These are phyloP conservation scores for Rhynchotus rufescens DNA, from an alignment of 2,797 vertebrate genomes.

Conservation along the genomic window DNA sequence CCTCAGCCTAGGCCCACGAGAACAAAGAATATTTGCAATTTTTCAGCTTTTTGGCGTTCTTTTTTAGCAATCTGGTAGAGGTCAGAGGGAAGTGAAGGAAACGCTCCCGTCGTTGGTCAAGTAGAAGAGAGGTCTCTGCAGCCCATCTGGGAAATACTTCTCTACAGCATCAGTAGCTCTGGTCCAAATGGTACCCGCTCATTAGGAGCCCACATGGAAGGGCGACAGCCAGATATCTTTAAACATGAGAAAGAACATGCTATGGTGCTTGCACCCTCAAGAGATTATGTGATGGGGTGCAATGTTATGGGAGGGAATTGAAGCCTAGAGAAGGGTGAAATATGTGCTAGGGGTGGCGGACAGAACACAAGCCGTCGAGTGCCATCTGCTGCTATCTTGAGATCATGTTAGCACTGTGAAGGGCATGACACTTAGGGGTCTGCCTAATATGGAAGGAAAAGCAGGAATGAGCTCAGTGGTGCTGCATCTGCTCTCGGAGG, in stretches of 20 bases:
- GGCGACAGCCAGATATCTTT: not conserved
- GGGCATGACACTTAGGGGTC: slow-evolving; percentile 58
- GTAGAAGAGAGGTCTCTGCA: not conserved
- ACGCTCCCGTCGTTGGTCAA: not conserved
- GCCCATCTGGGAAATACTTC: not conserved
- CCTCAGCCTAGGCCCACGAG: accelerated
- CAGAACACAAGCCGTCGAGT: slow-evolving; percentile 53
- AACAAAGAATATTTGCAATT: not conserved
- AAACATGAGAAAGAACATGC: not conserved
- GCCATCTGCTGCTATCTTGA: slow-evolving; percentile 71
- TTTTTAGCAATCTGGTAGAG: not conserved
- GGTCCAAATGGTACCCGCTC: not conserved
- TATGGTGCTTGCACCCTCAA: not conserved
- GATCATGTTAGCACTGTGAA: slow-evolving; percentile 59
- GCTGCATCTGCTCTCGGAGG: slow-evolving; percentile 37
- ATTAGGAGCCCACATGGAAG: not conserved
- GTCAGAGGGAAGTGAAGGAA: not conserved
- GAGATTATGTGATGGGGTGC: not conserved
- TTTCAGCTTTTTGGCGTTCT: not conserved
- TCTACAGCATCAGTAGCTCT: not conserved
- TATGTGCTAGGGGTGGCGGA: not conserved
- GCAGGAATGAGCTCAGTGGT: slow-evolving; percentile 52
- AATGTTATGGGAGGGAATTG: not conserved
- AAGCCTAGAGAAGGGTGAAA: not conserved
- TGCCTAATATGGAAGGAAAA: slow-evolving; percentile 74